A percentile compares a stretch with the other conserved stretches of the same genome.
Conservation (phyloP, 2,797 vertebrate species). For the Adelosebastes latens region DNA sequence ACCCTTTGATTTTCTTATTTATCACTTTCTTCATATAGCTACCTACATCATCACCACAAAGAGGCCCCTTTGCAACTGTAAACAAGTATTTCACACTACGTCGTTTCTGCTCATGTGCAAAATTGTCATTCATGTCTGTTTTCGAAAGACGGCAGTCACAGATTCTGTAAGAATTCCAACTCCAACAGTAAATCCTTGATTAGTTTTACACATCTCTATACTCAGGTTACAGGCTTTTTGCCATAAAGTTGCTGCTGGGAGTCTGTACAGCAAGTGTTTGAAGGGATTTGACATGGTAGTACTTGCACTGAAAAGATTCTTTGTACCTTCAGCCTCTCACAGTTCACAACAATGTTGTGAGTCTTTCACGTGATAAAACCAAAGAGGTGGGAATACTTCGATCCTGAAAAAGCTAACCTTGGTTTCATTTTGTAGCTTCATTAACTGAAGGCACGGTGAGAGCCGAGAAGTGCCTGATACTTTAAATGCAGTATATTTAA, state of each 20-base stretch:
- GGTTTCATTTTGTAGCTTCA: not conserved
- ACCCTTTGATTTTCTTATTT: conserved; percentile 2
- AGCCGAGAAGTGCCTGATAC: not conserved
- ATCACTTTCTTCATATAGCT: not conserved
- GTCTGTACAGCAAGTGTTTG: not conserved
- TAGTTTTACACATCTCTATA: not conserved
- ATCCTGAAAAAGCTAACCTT: not conserved
- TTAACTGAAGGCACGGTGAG: not conserved
- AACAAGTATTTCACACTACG: not conserved
- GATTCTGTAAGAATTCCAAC: not conserved
- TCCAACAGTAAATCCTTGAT: not conserved
- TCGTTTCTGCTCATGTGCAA: not conserved
- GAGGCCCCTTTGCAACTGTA: not conserved
- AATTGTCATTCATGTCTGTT: not conserved
- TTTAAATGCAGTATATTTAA: not conserved
- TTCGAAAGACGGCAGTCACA: not conserved
- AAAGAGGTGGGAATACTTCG: not conserved
- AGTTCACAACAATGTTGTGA: conserved; percentile 6
- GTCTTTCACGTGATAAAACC: conserved; percentile 10
- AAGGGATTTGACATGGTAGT: conserved; percentile 16
- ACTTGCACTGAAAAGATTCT: conserved; percentile 20
- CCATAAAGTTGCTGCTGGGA: not conserved
- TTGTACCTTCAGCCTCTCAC: conserved; percentile 27
- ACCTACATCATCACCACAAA: conserved; percentile 11
- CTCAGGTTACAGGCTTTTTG: not conserved